phyloP scores from a whole-genome alignment of 2,888 invertebrate species.

The Oscheius sp. region DNA sequence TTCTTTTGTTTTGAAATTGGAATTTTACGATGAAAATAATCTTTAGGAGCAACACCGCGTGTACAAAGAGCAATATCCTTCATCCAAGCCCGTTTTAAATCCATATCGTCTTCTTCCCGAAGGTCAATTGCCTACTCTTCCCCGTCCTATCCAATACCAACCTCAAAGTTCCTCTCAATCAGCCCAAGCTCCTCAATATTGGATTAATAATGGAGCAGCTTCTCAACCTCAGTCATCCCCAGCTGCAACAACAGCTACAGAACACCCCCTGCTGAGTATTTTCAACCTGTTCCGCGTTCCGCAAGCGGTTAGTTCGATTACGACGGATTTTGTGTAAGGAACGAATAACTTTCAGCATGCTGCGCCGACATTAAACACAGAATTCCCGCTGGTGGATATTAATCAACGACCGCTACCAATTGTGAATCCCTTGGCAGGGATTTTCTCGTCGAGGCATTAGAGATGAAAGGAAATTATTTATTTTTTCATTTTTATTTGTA shows the following conservation, averaged over 20 bases:
- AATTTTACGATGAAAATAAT: background rate
- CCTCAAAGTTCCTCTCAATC: background rate
- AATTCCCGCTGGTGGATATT: slow-evolving; percentile 22
- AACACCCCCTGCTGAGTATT: slow-evolving; percentile 21
- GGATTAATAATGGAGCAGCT: background rate
- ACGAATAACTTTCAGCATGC: slow-evolving; percentile 15
- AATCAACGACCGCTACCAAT: slow-evolving; percentile 21
- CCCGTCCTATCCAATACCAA: slow-evolving; percentile 23
- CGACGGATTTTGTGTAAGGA: background rate
- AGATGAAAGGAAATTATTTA: too few relatives aligned
- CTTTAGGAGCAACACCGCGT: slow-evolving; percentile 47
- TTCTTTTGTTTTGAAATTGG: too few relatives aligned
- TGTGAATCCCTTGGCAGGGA: slow-evolving; percentile 10
- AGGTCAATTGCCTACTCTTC: slow-evolving; percentile 47
- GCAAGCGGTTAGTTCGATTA: slow-evolving; percentile 14
- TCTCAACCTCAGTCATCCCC: background rate
- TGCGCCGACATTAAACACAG: slow-evolving; percentile 3
- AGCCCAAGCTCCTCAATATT: background rate
- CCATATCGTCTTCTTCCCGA: slow-evolving; percentile 46
- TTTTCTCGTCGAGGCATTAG: slow-evolving; percentile 7
- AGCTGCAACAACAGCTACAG: background rate
- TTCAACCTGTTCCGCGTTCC: slow-evolving; percentile 29
- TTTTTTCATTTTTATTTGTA: too few relatives aligned
- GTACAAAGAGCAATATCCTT: slow-evolving; percentile 41
- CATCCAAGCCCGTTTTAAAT: slow-evolving; percentile 39